Evolutionary conservation across 2,888 invertebrate species (phyloP), one percentile per base, ranked within the genome.

Genomic region (Tromatobia lineatoria): DNA sequence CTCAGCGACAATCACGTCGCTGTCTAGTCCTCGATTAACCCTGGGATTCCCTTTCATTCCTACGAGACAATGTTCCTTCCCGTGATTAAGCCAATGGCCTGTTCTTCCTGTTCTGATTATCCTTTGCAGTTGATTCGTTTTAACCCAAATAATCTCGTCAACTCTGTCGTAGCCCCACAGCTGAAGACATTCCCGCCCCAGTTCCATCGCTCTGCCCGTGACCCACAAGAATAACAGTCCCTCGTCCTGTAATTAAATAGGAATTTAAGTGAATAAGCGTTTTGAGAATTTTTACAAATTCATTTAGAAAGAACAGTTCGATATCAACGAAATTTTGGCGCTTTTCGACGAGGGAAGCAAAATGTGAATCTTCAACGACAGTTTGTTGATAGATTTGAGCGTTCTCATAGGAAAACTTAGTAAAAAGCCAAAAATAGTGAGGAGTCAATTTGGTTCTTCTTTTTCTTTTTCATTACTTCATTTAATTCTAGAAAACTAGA

Each of bases 131-230:
- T 99, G 99, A 94, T 99, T 99, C 0, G 99, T 99, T 94, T 99
- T 99, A 76, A 99, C 99, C 99, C 99, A 99, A 90, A 99, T 99
- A 54, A 99, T 96, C 93, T 99, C 99, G 93, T 99, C 99, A 2
- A 99, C 98, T 67, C 99, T 95, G 91, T 98, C 98, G 92, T 99
- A 99, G 11, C 99, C 99, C 99, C 99, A 99, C 13, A 99, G 94
- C 91, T 98, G 97, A 15, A 99, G 95, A 91, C 99, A 99, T 92
- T 99, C 99, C 50, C 99, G 95, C 0, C 99, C 99, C 23, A 99
- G 94, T 94, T 99, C 99, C 98, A 98, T 98, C 0, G 98, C 98
- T 89, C 98, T 96, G 76, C 99, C 99, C 8, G 99, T 99, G 15
- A 99, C 99, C 99, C 99, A 99, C 0, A 99, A 95, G 94, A 99